These are phyloP conservation scores for Avahi laniger DNA, from an alignment of 2,797 vertebrate genomes.

Conservation along the genomic window DNA sequence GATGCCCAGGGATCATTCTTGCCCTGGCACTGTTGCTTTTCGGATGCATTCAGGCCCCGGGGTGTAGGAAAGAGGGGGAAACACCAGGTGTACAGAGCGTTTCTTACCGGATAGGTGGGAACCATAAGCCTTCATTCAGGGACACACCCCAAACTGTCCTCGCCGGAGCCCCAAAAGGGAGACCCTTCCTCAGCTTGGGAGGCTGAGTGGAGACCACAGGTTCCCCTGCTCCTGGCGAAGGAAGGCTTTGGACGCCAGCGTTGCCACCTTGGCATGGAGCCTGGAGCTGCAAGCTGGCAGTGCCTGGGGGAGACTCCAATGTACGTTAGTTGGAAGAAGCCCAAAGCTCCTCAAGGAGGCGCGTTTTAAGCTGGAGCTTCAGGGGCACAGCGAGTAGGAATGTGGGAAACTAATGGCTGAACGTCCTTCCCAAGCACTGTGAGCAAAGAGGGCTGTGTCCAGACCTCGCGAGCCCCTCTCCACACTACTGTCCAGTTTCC, in stretches of 20 bases:
- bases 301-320: neutral
- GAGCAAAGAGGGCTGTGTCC: neutral
- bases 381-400: neutral
- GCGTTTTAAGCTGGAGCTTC: neutral
- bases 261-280: neutral
- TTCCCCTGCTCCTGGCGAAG: neutral
- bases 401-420: neutral
- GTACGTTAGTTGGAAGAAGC: neutral
- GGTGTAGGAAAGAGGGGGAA: neutral
- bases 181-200: neutral
- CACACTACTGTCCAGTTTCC: neutral
- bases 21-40: neutral
- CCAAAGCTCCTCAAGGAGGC: neutral
- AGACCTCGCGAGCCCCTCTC: neutral
- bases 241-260: neutral
- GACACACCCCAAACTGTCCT: neutral
- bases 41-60: neutral
- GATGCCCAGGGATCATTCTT: neutral
- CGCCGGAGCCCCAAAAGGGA: neutral
- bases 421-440: neutral
- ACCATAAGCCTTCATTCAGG: neutral
- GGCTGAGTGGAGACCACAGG: neutral
- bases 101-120: neutral
- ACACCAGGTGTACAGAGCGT: neutral
- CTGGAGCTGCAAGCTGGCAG: neutral